Conservation (phyloP, 2,113 vertebrate genomes). For the Phyllostomus hastatus region DNA sequence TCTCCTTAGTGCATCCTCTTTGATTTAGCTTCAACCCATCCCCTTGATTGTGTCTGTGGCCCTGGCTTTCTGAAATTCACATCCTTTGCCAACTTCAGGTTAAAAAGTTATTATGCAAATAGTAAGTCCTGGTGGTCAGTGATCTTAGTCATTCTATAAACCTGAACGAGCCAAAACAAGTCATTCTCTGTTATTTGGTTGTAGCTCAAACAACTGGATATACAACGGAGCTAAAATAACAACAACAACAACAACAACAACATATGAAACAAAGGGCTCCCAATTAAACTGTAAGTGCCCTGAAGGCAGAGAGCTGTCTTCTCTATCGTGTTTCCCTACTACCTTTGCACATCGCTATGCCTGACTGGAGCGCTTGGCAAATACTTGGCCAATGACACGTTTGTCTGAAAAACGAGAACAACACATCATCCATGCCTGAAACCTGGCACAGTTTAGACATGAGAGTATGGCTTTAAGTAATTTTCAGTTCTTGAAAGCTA, state of each 20-base stretch:
- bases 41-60: accelerated
- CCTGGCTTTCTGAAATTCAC: neutral
- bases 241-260: neutral
- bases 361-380: neutral
- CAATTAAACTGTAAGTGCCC: neutral
- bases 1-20: neutral
- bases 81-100: accelerated
- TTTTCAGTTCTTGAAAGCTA: slow-evolving; percentile 18
- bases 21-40: accelerated
- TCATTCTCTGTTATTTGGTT: neutral
- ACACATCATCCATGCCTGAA: slow-evolving; percentile 19
- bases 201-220: neutral
- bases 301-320: neutral
- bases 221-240: neutral
- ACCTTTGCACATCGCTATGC: neutral
- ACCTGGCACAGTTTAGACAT: slow-evolving; percentile 20
- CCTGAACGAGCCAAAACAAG: neutral
- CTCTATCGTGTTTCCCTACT: neutral
- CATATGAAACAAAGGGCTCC: neutral
- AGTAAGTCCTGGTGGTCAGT: neutral
- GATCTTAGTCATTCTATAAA: neutral
- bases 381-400: neutral
- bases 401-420: neutral
- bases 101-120: neutral
- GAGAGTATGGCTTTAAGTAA: neutral